phyloP scores from a whole-genome alignment of 2,888 invertebrate species.

The Apomyelois bistriatella region DNA sequence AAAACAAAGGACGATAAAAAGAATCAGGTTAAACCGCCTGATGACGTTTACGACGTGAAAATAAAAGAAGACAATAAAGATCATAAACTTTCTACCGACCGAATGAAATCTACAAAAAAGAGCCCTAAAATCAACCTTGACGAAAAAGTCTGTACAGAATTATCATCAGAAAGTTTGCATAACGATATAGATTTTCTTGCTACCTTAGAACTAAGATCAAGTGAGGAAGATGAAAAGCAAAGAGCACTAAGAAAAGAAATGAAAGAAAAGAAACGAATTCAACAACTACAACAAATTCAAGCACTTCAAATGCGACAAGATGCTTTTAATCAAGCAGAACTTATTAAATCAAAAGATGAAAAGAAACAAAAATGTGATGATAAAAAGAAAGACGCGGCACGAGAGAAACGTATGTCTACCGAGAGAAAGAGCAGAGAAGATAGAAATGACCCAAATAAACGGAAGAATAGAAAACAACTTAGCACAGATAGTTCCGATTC shows the following conservation, averaged over 20 bases:
- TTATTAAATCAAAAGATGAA: conserved; percentile 63
- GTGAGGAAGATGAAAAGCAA: conserved; percentile 81
- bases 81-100: conserved; percentile 34
- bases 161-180: conserved; percentile 52
- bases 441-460: conserved; percentile 53
- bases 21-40: conserved; percentile 71
- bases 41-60: conserved; percentile 62
- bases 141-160: conserved; percentile 43
- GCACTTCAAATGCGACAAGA: conserved; percentile 75
- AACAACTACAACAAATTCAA: conserved; percentile 71
- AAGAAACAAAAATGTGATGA: conserved; percentile 63
- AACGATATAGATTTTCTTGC: conserved; percentile 81
- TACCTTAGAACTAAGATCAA: conserved; percentile 78
- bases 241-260: conserved; percentile 75
- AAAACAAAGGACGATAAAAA: conserved; percentile 82
- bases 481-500: conserved; percentile 86
- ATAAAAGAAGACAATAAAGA: conserved; percentile 54
- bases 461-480: conserved; percentile 64
- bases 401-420: conserved; percentile 73
- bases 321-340: conserved; percentile 61
- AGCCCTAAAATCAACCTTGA: conserved; percentile 44
- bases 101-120: conserved; percentile 46
- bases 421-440: conserved; percentile 77
- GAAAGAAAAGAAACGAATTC: conserved; percentile 78
- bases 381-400: conserved; percentile 66